Conservation (phyloP, 1,140 invertebrate genomes). For the Phocides pigmalion region DNA sequence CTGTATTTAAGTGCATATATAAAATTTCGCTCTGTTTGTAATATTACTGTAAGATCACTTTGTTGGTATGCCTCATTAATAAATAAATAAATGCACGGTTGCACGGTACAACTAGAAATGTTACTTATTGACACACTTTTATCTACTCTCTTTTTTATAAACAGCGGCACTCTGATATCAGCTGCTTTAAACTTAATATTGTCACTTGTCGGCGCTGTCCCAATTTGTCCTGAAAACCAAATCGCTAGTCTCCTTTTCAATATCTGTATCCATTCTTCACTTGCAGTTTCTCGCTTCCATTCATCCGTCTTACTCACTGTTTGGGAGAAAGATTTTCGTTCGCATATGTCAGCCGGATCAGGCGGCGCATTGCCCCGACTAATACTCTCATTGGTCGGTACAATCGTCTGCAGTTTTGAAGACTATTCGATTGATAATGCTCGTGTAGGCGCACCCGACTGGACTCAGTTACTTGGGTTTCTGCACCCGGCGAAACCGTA, state of each 20-base stretch:
- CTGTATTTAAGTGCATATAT: too few species aligned
- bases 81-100: too few species aligned
- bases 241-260: neutral
- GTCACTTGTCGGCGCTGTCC: neutral
- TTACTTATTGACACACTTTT: conserved; percentile 19
- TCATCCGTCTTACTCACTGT: neutral
- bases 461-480: neutral
- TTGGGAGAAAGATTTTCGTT: neutral
- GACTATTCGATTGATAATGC: neutral
- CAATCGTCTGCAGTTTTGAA: neutral
- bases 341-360: neutral
- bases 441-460: neutral
- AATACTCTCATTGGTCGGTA: neutral
- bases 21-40: too few species aligned
- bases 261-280: neutral
- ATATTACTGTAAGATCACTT: too few species aligned
- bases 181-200: conserved; percentile 42
- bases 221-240: neutral
- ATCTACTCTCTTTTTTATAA: conserved; percentile 45
- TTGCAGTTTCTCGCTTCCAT: neutral
- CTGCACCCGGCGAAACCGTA: neutral
- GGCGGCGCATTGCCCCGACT: neutral
- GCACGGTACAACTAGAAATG: conserved; percentile 36
- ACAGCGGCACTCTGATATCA: conserved; percentile 36
- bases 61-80: too few species aligned